These are phyloP conservation scores for Phoxinus phoxinus DNA, from an alignment of 2,113 vertebrate species.

Conservation along the genomic window DNA sequence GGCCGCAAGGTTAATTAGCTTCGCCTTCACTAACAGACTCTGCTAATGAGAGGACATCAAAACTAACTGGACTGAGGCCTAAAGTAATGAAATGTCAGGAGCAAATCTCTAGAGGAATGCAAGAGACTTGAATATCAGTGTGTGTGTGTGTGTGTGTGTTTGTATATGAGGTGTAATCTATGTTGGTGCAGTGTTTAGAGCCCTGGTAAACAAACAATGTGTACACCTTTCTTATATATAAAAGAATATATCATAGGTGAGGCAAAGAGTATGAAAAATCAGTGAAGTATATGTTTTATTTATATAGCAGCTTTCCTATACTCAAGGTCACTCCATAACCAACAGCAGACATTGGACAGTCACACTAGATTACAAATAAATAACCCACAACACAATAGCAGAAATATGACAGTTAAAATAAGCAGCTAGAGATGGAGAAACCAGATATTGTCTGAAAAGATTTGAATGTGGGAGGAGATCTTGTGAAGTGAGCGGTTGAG, in stretches of 20 bases:
- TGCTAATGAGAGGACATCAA: constrained; percentile 63
- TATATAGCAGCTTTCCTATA: not conserved
- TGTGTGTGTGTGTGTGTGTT: constrained; percentile 41
- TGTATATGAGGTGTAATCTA: constrained; percentile 36
- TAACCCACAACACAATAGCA: not conserved
- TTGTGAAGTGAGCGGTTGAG: not conserved
- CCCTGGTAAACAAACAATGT: not conserved
- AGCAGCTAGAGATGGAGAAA: not conserved
- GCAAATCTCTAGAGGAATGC: constrained; percentile 40
- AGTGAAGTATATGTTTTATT: not conserved
- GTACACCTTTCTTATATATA: not conserved
- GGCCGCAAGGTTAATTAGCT: constrained; percentile 57
- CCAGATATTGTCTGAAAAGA: not conserved
- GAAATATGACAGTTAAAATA: not conserved
- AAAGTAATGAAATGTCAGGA: constrained; percentile 63
- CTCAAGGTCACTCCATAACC: not conserved
- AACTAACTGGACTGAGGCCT: constrained; percentile 48
- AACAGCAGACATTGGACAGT: not conserved
- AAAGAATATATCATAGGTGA: not conserved
- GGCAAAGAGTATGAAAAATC: not conserved
- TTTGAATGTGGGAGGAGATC: not conserved
- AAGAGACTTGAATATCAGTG: constrained; percentile 6
- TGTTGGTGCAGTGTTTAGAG: not conserved
- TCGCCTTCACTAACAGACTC: constrained; percentile 46
- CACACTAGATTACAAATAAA: not conserved